phyloP scores from a whole-genome alignment of 1,140 invertebrate genomes.

The Argopecten irradians region DNA sequence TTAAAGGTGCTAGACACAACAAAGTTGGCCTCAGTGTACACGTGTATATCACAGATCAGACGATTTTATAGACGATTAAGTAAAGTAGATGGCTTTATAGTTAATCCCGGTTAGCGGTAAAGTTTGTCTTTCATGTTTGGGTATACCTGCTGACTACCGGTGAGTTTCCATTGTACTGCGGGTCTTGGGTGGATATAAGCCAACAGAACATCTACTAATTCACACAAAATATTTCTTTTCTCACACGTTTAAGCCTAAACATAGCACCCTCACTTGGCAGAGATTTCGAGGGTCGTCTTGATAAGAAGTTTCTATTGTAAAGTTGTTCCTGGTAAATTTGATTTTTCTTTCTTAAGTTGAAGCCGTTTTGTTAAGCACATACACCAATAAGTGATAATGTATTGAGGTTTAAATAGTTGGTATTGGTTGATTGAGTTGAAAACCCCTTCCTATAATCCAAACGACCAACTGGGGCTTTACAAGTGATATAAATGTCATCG shows the following conservation, averaged over 20 bases:
- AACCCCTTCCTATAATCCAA: not conserved
- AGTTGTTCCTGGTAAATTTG: not conserved
- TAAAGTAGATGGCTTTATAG: not conserved
- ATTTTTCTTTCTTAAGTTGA: conserved; percentile 14
- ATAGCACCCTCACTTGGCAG: conserved; percentile 3
- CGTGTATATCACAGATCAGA: not conserved
- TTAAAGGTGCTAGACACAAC: not conserved
- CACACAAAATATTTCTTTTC: conserved; percentile 1
- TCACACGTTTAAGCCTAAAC: not conserved
- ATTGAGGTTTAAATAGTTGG: not conserved
- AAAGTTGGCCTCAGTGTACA: not conserved
- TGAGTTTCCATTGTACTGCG: not conserved
- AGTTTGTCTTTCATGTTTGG: conserved; percentile 5
- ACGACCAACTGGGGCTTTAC: not conserved
- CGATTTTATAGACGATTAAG: conserved; percentile 2
- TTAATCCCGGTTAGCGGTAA: conserved; percentile 12
- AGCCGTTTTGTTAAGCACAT: conserved; percentile 10
- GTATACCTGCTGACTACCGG: conserved; percentile 8
- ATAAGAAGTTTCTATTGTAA: not conserved
- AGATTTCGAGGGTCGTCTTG: not conserved
- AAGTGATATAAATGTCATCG: not conserved
- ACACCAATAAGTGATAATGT: not conserved
- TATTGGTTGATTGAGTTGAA: not conserved
- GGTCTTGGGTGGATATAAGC: not conserved
- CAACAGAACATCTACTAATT: not conserved